These are phyloP conservation scores for Silurus meridionalis DNA, from an alignment of 2,113 vertebrate species.

Conservation along the genomic window DNA sequence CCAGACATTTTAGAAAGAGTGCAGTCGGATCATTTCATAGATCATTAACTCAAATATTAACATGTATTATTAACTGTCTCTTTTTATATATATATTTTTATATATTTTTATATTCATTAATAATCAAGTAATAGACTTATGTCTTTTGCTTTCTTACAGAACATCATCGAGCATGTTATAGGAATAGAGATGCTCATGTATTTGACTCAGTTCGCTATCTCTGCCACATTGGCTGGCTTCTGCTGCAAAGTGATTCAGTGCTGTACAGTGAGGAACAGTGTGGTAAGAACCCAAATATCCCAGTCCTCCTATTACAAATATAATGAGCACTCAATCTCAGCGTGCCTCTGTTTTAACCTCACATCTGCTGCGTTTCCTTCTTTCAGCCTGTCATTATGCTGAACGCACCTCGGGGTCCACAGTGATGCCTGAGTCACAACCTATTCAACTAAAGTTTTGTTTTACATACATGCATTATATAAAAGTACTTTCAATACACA, in stretches of 20 bases:
- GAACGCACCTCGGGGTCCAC: slow-evolving; percentile 41
- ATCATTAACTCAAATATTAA: too few species aligned
- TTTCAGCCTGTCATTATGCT: slow-evolving; percentile 70
- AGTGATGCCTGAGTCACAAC: slow-evolving; percentile 36
- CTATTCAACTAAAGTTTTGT: background rate
- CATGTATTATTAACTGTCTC: too few species aligned
- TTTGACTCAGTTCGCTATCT: slow-evolving; percentile 60
- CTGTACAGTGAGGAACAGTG: slow-evolving; percentile 58
- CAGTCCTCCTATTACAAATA: background rate
- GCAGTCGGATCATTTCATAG: too few species aligned
- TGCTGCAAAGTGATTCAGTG: slow-evolving; percentile 73
- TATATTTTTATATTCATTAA: too few species aligned
- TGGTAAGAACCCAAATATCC: slow-evolving; percentile 59
- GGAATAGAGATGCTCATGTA: slow-evolving; percentile 47
- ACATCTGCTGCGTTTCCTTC: background rate
- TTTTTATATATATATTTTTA: too few species aligned
- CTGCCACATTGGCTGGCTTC: slow-evolving; percentile 65
- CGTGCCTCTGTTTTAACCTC: background rate
- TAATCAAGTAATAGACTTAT: too few species aligned
- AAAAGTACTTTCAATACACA: background rate
- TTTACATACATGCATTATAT: background rate
- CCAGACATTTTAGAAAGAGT: too few species aligned
- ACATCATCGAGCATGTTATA: background rate
- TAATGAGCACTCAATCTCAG: background rate
- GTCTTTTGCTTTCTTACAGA: slow-evolving; percentile 39